Evolutionary conservation across 2,888 invertebrate species (phyloP).

Genomic region (Geophilus truncorum): DNA sequence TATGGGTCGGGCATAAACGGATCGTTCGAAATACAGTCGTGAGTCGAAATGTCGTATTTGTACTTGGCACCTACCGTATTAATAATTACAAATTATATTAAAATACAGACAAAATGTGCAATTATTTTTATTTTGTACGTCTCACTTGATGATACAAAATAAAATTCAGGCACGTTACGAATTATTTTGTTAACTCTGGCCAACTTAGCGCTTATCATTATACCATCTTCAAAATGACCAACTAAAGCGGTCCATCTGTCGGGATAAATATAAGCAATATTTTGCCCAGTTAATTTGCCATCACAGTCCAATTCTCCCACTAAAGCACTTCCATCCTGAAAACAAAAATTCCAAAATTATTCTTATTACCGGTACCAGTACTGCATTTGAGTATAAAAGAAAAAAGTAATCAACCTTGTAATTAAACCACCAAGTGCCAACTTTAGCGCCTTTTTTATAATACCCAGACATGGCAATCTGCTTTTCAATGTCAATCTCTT

Average conservation of each 20-base stretch:
- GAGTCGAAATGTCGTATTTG: constrained; percentile 29
- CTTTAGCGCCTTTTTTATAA: not conserved
- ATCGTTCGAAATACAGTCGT: constrained; percentile 26
- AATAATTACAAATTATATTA: not conserved
- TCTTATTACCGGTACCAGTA: too few species aligned
- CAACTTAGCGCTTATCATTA: not conserved
- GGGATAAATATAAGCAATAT: constrained; percentile 37
- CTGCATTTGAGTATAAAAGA: not conserved
- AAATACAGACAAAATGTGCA: not conserved
- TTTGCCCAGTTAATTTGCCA: constrained; percentile 34
- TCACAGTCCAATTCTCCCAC: constrained; percentile 34
- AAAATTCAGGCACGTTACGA: constrained; percentile 7
- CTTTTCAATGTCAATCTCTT: not conserved
- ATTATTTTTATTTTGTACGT: not conserved
- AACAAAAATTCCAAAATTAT: not conserved
- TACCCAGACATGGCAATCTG: not conserved
- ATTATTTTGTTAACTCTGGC: not conserved
- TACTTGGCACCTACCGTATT: constrained; percentile 5
- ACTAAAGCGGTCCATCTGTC: constrained; percentile 36
- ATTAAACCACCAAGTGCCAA: constrained; percentile 27
- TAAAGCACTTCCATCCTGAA: constrained; percentile 33
- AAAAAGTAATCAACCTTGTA: not conserved
- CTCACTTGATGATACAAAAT: constrained; percentile 11
- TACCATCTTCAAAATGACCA: constrained; percentile 35
- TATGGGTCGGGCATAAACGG: constrained; percentile 36